Evolutionary conservation across 2,888 invertebrate species (phyloP).

Genomic region (Acanthopleura granulata): DNA sequence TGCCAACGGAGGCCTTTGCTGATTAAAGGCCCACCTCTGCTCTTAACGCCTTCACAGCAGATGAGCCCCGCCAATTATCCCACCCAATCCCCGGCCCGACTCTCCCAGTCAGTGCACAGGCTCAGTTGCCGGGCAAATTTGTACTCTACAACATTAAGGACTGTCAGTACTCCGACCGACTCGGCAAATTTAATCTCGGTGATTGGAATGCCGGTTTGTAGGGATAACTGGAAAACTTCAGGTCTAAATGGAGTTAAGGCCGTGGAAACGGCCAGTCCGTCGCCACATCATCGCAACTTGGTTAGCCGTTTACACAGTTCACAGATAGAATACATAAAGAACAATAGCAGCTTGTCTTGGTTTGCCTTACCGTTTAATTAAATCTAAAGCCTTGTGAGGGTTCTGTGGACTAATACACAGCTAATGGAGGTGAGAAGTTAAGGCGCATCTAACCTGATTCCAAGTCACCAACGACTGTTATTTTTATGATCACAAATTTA

Average conservation of each 20-base stretch:
- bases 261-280: background rate
- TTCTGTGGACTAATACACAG: too few relatives aligned
- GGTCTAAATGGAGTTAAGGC: background rate
- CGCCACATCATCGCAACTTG: too few relatives aligned
- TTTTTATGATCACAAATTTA: too few relatives aligned
- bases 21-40: background rate
- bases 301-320: too few relatives aligned
- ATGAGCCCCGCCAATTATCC: background rate
- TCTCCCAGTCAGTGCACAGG: background rate
- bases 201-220: conserved; percentile 12
- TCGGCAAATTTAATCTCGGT: conserved; percentile 17
- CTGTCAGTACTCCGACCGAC: background rate
- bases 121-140: conserved; percentile 11
- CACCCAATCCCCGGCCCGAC: background rate
- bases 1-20: background rate
- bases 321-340: too few relatives aligned
- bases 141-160: conserved; percentile 15
- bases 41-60: background rate
- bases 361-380: too few relatives aligned
- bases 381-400: too few relatives aligned
- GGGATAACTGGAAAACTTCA: conserved; percentile 9
- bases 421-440: too few relatives aligned
- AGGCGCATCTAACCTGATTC: too few relatives aligned
- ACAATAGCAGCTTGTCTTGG: too few relatives aligned
- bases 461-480: too few relatives aligned